These are phyloP conservation scores for Brachyhypopomus occidentalis DNA, from an alignment of 2,113 vertebrate genomes.

Conservation along the genomic window DNA sequence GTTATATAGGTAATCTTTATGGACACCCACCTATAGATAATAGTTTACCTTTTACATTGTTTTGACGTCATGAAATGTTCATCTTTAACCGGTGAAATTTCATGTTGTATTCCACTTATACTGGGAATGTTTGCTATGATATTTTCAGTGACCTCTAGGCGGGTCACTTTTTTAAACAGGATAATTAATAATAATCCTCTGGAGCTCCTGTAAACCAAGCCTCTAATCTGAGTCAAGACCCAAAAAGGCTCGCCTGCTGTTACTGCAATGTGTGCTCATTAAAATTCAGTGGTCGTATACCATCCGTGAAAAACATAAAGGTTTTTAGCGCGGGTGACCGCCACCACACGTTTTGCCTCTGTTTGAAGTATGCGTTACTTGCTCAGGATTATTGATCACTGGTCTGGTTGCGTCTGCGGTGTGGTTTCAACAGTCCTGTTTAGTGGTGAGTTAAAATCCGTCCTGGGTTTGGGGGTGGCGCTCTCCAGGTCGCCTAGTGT, in stretches of 20 bases:
- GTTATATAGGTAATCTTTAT: too few relatives aligned
- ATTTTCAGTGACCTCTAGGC: not conserved
- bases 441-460: constrained; percentile 17
- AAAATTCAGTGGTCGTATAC: constrained; percentile 71
- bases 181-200: constrained; percentile 47
- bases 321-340: constrained; percentile 1
- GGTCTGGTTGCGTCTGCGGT: not conserved
- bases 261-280: constrained; percentile 74
- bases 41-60: too few relatives aligned
- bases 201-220: constrained; percentile 42
- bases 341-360: not conserved
- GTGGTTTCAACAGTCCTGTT: not conserved
- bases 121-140: not conserved
- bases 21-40: too few relatives aligned
- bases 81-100: too few relatives aligned
- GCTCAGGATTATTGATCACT: too few relatives aligned
- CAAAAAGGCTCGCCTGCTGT: constrained; percentile 51
- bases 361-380: not conserved
- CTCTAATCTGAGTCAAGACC: constrained; percentile 52
- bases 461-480: constrained; percentile 42
- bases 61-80: too few relatives aligned
- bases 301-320: constrained; percentile 49
- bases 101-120: too few relatives aligned
- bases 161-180: constrained; percentile 38
- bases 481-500: not conserved